phyloP scores from a whole-genome alignment of 2,888 invertebrate genomes.

The Leistus spinibarbis region DNA sequence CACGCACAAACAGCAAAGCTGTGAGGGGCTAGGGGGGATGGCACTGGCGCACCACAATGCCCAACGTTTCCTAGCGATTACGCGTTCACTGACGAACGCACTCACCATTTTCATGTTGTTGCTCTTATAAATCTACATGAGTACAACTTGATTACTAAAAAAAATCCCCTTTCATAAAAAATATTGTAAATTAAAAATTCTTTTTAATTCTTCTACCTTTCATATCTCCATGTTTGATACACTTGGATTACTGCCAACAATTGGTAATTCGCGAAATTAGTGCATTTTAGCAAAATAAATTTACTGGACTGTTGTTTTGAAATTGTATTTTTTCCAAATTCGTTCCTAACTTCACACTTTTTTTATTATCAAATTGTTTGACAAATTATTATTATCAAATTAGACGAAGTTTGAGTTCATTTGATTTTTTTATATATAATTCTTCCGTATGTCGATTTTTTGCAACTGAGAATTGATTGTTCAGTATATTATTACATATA shows the following conservation, averaged over 20 bases:
- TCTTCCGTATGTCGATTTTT: too few species aligned
- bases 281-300: too few species aligned
- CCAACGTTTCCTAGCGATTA: slow-evolving; percentile 6
- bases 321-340: too few species aligned
- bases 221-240: background rate
- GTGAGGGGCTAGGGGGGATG: background rate
- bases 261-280: too few species aligned
- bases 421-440: too few species aligned
- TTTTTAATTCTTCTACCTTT: background rate
- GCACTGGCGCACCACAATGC: background rate
- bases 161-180: background rate
- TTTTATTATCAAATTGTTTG: too few species aligned
- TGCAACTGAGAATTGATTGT: too few species aligned
- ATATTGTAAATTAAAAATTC: background rate
- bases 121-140: background rate
- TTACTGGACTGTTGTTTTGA: too few species aligned
- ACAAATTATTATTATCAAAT: too few species aligned
- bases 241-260: background rate
- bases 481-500: too few species aligned
- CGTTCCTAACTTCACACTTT: too few species aligned
- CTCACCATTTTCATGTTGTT: background rate
- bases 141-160: background rate
- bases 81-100: background rate
- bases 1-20: background rate
- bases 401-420: too few species aligned